phyloP scores from a whole-genome alignment of 2,113 vertebrate genomes.

The Mus spicilegus region DNA sequence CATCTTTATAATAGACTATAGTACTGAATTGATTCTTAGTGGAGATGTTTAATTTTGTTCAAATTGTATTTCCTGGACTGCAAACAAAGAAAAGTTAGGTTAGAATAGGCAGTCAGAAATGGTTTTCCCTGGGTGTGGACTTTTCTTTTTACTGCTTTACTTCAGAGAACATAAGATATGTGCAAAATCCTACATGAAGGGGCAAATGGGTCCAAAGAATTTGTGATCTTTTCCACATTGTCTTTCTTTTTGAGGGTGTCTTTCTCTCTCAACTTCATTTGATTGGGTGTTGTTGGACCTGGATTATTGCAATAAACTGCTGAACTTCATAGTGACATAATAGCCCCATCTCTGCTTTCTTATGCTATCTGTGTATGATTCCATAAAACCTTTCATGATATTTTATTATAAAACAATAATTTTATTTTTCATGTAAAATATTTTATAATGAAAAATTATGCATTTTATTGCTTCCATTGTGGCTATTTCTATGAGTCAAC shows the following conservation, averaged over 20 bases:
- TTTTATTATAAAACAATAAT: conserved; percentile 65
- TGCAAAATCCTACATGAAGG: neutral
- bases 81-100: conserved; percentile 30
- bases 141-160: conserved; percentile 48
- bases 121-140: neutral
- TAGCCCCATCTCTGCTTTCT: conserved; percentile 42
- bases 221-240: conserved; percentile 29
- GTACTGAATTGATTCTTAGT: conserved; percentile 56
- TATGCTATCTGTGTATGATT: conserved; percentile 50
- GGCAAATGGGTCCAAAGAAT: neutral
- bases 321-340: neutral
- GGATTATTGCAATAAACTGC: neutral
- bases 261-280: neutral
- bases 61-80: conserved; percentile 68
- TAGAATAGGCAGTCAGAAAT: conserved; percentile 56
- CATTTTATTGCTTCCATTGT: conserved; percentile 17
- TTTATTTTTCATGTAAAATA: conserved; percentile 51
- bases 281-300: neutral
- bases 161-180: conserved; percentile 33
- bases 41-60: conserved; percentile 69
- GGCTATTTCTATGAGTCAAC: neutral
- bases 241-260: conserved; percentile 4
- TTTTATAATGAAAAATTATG: conserved; percentile 60
- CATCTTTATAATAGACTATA: conserved; percentile 61
- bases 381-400: conserved; percentile 56